These are phyloP conservation scores for Myocastor coypus DNA, from an alignment of 2,113 vertebrate genomes.

Conservation along the genomic window DNA sequence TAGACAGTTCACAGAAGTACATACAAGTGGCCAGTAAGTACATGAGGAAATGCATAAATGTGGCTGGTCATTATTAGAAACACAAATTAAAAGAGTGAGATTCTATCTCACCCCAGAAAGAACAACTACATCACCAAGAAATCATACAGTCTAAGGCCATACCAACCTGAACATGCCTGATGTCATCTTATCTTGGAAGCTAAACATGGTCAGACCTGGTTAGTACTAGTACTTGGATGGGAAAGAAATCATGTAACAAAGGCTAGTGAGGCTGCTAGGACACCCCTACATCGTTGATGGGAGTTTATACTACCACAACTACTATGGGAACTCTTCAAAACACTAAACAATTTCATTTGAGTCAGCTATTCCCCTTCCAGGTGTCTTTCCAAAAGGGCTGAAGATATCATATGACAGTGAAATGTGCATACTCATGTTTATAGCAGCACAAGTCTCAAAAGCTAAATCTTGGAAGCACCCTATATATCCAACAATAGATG, in stretches of 20 bases:
- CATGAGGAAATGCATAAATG: not conserved
- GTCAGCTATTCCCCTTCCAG: not conserved
- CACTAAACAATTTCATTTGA: not conserved
- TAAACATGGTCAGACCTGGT: too few relatives aligned
- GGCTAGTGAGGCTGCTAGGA: not conserved
- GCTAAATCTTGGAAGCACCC: not conserved
- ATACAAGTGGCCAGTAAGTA: not conserved
- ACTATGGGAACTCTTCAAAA: not conserved
- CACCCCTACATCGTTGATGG: not conserved
- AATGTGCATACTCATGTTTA: not conserved
- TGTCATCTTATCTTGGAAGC: too few relatives aligned
- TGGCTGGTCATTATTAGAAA: not conserved
- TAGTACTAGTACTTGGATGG: too few relatives aligned
- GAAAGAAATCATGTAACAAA: not conserved
- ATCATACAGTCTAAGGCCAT: not conserved
- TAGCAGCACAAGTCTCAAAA: not conserved
- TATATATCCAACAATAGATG: not conserved
- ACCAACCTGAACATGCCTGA: too few relatives aligned
- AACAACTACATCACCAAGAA: not conserved
- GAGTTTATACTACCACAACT: not conserved
- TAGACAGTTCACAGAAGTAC: not conserved
- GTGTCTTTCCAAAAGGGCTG: not conserved
- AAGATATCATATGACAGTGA: not conserved
- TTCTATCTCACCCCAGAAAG: not conserved
- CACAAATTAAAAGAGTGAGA: not conserved